Percentiles rank a stretch among this genome's conserved stretches.
These are phyloP conservation scores for Gymnoscopelus microlampas DNA, from an alignment of 2,797 vertebrate genomes.

Conservation along the genomic window DNA sequence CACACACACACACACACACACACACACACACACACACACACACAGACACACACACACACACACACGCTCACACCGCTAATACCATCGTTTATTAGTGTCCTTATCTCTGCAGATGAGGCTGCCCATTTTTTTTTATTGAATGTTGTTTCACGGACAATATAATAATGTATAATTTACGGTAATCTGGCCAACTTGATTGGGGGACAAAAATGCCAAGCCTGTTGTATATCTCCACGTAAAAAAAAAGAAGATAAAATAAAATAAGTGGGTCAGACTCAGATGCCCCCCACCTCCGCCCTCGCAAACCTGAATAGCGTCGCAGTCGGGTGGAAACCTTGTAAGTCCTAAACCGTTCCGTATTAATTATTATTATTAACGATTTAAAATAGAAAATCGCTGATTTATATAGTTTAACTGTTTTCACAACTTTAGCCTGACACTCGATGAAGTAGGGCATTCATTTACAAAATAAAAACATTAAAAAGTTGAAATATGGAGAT, in stretches of 20 bases:
- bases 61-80: not conserved
- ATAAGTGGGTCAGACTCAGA: constrained; percentile 52
- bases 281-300: not conserved
- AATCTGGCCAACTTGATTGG: constrained; percentile 30
- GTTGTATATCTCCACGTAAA: constrained; percentile 35
- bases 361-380: too few species aligned
- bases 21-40: too few species aligned
- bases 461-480: too few species aligned
- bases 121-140: constrained; percentile 17
- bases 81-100: not conserved
- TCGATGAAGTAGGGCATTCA: too few species aligned
- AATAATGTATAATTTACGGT: constrained; percentile 23
- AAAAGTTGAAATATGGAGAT: too few species aligned
- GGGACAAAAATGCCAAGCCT: constrained; percentile 9
- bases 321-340: too few species aligned
- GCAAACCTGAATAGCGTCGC: too few species aligned
- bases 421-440: too few species aligned
- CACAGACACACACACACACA: not conserved
- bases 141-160: constrained; percentile 34
- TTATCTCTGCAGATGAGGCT: constrained; percentile 20
- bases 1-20: too few species aligned
- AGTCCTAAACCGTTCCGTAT: too few species aligned
- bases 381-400: too few species aligned
- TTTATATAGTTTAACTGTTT: too few species aligned
- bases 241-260: constrained; percentile 27